Base-by-base conservation (phyloP, 2,113 vertebrate genomes). In the Pomatostomus ruficeps region DNA sequence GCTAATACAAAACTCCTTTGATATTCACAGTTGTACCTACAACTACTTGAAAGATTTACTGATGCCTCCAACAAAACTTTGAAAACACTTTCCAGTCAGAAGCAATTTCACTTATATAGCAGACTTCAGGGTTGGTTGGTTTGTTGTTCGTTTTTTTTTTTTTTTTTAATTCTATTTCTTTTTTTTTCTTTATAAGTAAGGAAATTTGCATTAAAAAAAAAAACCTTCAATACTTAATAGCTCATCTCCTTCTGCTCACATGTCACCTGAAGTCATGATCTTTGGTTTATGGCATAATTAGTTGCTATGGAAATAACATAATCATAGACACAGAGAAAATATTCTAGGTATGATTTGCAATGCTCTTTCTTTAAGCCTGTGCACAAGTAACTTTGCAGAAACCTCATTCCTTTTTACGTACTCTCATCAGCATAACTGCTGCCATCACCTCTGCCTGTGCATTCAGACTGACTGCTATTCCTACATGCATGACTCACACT, bases 231-330 rank as follows among this genome's bases (percentile, higher is more conserved):
- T 78, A 74, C 36, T 88, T 80, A 94, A 95, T 77, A 95, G 94
- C 91, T 95, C 90, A 52, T 95, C 94, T 92, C 89, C 91, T 93
- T 91, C 91, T 96, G 90, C 88, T 97, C 88, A 89, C 76, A 92
- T 70, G 89, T 76, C 93, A 96, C 92, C 85, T 97, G 65, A 97
- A 95, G 76, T 94, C 93, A 94, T 90, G 94, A 91, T 93, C 96
- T 95, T 93, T 93, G 67, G 55, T 95, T 96, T 94, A 95, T 91
- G 33, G 92, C 74, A 82, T 62, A 93, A 93, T 94, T 95, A 95
- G 89, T 95, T 95, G 89, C 96, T 94, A 92, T 92, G 78, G 96
- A 95, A 96, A 91, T 90, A 93, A 94, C 62, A 70, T 73, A 85
- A 94, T 88, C 88, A 88, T 66, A 94, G 73, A 73, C 8, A 62